phyloP scores from a whole-genome alignment of 2,888 invertebrate species.

The Leucoma salicis region DNA sequence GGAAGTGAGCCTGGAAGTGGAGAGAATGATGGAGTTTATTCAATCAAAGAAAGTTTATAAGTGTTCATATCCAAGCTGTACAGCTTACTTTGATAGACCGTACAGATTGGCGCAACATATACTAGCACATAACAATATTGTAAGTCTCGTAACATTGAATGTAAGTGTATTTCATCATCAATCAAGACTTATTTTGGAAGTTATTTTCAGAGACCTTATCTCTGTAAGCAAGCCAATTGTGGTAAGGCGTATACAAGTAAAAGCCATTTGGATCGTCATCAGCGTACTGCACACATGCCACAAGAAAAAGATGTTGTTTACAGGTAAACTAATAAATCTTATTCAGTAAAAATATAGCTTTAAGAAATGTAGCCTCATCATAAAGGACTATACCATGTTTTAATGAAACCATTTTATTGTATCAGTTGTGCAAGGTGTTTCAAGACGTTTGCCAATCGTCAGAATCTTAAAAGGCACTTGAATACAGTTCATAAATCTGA shows the following conservation, averaged over 20 bases:
- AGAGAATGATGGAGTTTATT: slow-evolving; percentile 9
- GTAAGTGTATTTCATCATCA: not conserved
- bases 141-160: slow-evolving; percentile 48
- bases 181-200: not conserved
- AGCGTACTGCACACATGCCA: slow-evolving; percentile 68
- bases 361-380: not conserved
- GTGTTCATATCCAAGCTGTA: slow-evolving; percentile 58
- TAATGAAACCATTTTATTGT: not conserved
- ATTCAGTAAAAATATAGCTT: not conserved
- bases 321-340: slow-evolving; percentile 41
- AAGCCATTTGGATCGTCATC: slow-evolving; percentile 84
- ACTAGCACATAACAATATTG: slow-evolving; percentile 80
- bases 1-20: slow-evolving; percentile 5
- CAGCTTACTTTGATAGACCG: slow-evolving; percentile 72
- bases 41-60: slow-evolving; percentile 23
- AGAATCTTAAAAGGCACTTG: slow-evolving; percentile 83
- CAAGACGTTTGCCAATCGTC: slow-evolving; percentile 72
- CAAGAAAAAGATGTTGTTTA: slow-evolving; percentile 47
- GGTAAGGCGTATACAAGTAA: slow-evolving; percentile 82
- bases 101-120: slow-evolving; percentile 81
- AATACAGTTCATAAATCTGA: slow-evolving; percentile 68
- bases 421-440: slow-evolving; percentile 72
- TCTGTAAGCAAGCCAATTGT: slow-evolving; percentile 82
- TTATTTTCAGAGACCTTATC: slow-evolving; percentile 78
- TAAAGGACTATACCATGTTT: not conserved